These are phyloP conservation scores for Allophyes oxyacanthae DNA, from an alignment of 2,888 invertebrate species.

Conservation along the genomic window DNA sequence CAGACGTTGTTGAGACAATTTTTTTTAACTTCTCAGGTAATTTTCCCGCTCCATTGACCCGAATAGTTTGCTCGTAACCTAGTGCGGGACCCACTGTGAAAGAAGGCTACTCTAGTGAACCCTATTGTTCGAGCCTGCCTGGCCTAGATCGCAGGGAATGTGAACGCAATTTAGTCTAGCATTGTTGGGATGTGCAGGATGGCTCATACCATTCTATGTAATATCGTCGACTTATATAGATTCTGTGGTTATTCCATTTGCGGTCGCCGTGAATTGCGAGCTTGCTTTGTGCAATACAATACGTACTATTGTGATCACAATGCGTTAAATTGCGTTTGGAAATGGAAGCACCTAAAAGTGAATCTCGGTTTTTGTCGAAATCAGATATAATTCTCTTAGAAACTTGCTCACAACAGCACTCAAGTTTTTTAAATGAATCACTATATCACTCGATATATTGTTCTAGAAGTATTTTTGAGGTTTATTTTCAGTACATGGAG, in stretches of 20 bases:
- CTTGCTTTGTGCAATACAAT: conserved; percentile 41
- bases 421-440: too few relatives aligned
- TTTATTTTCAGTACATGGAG: too few relatives aligned
- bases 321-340: conserved; percentile 36
- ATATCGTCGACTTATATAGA: conserved; percentile 57
- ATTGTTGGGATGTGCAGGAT: conserved; percentile 79
- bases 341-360: conserved; percentile 11
- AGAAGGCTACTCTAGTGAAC: conserved; percentile 77
- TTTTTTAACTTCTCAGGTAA: conserved; percentile 67
- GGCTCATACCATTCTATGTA: conserved; percentile 54
- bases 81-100: conserved; percentile 74
- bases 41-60: conserved; percentile 80
- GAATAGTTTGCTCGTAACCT: conserved; percentile 76
- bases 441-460: too few relatives aligned
- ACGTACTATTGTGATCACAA: conserved; percentile 36
- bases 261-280: conserved; percentile 39
- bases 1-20: conserved; percentile 10
- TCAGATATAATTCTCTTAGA: not conserved
- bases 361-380: not conserved
- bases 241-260: conserved; percentile 56
- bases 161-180: conserved; percentile 83
- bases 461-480: too few relatives aligned
- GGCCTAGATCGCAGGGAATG: conserved; percentile 84
- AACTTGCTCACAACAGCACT: too few relatives aligned
- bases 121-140: conserved; percentile 76